Evolutionary conservation across 2,888 invertebrate species (phyloP).

Genomic region (Agrotis puta): DNA sequence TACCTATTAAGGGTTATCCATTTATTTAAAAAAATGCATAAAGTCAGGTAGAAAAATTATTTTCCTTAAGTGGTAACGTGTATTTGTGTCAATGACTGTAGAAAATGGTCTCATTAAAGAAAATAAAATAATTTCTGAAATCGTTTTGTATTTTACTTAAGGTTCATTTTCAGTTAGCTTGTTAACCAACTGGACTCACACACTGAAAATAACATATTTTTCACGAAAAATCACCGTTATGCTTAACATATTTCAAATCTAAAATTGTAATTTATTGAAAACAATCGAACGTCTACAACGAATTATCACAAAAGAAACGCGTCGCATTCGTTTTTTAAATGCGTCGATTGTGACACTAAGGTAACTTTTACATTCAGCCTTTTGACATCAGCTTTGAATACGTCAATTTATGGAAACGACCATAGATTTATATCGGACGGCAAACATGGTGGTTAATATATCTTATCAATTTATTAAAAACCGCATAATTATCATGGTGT

Average conservation of each 20-base stretch:
- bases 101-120: not conserved
- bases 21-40: not conserved
- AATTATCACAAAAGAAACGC: not conserved
- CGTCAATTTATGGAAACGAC: slow-evolving; percentile 18
- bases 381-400: not conserved
- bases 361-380: slow-evolving; percentile 5
- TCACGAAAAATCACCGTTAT: not conserved
- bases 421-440: slow-evolving; percentile 20
- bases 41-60: not conserved
- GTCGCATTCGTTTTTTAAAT: not conserved
- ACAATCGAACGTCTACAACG: not conserved
- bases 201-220: not conserved
- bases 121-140: not conserved
- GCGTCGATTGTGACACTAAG: slow-evolving; percentile 1
- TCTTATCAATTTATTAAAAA: slow-evolving; percentile 25
- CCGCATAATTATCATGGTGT: slow-evolving; percentile 23
- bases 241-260: not conserved
- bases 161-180: not conserved
- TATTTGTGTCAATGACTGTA: slow-evolving; percentile 1
- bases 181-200: not conserved
- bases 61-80: not conserved
- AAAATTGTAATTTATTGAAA: slow-evolving; percentile 19
- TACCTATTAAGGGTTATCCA: not conserved
- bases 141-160: not conserved
- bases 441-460: slow-evolving; percentile 37